Evolutionary conservation across 2,797 vertebrate species (phyloP), one percentile per base, ranked within the genome.

Genomic region (Gobionotothen gibberifrons): DNA sequence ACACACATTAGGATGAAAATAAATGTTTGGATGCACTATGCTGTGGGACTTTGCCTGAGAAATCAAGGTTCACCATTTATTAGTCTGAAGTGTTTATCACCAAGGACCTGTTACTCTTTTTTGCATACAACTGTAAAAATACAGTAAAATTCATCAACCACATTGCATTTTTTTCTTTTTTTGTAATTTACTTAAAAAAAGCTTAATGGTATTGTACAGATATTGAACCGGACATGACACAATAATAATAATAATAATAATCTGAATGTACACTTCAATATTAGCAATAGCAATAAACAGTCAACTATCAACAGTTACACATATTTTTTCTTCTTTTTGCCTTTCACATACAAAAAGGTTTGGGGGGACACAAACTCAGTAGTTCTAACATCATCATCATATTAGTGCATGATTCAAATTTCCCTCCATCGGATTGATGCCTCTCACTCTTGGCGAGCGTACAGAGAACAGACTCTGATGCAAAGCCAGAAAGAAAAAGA

Each of bases 101-200:
- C 76, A 85, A 91, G 87, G 81, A 88, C 89, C 75, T 89, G 85
- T 85, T 90, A 87, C 89, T 93, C 76, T 88, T 90, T 92, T 93
- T 93, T 95, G 94, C 94, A 95, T 95, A 95, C 93, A 90, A 94
- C 93, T 95, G 94, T 95, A 95, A 94, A 95, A 92, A 93, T 95
- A 95, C 94, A 94, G 93, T 93, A 94, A 93, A 90, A 93, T 93
- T 94, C 86, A 93, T 93, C 92, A 93, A 93, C 92, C 90, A 94
- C 91, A 69, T 93, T 90, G 90, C 90, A 91, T 91, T 89, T 92
- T 92, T 87, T 78, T 48, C 66, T 78, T 91, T 90, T 36, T 88
- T 92, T 93, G 78, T 92, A 36, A 6, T 91, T 94, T 93, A 92
- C 93, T 92, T 93, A 93, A 90, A 92, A 36, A 93, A 94, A 94